Evolutionary conservation across 2,113 vertebrate species (phyloP).

Genomic region (Mustelus asterias): DNA sequence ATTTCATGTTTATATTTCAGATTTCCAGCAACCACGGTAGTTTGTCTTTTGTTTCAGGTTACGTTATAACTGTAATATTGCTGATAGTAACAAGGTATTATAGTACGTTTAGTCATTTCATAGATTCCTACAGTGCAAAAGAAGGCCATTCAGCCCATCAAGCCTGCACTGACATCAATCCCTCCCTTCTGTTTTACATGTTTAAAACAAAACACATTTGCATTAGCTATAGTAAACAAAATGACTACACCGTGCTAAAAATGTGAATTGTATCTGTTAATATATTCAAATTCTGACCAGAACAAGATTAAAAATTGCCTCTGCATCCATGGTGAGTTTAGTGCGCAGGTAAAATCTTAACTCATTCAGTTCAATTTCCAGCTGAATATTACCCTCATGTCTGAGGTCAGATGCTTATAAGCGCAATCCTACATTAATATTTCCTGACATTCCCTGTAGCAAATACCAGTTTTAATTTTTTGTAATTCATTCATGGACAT

Average conservation of each 20-base stretch:
- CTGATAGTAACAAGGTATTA: background rate
- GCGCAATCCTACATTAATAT: background rate
- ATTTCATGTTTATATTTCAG: background rate
- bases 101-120: background rate
- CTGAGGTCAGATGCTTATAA: background rate
- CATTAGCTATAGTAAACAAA: background rate
- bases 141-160: no score
- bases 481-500: no score
- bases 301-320: background rate
- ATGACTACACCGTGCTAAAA: background rate
- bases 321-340: background rate
- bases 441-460: background rate
- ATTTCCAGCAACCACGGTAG: background rate
- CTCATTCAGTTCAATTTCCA: background rate
- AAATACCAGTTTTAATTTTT: background rate
- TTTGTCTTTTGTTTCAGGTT: background rate
- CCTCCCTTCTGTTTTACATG: background rate
- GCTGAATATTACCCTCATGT: background rate
- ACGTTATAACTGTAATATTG: background rate
- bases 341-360: background rate
- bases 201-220: background rate
- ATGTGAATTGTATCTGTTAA: background rate
- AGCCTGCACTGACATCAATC: no score
- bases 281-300: background rate
- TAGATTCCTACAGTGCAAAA: no score